Base-by-base conservation (phyloP, 2,113 vertebrate species). In the Ursus arctos region DNA sequence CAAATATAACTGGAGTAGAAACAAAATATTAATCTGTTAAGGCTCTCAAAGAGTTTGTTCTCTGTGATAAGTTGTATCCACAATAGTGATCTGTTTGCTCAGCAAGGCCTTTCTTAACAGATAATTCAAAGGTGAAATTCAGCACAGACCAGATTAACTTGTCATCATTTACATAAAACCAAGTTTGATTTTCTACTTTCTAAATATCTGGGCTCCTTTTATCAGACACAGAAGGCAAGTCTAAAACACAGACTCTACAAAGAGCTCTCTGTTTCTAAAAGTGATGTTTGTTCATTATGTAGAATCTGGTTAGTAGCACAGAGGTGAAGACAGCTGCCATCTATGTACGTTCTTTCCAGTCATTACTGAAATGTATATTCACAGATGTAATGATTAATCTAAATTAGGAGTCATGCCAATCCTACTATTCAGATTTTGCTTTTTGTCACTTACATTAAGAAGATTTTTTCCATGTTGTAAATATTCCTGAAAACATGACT, bases 211-310 rank as follows among this genome's bases (percentile, higher is more conserved):
- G 22, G n/a, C n/a, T 59, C 26, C 36, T 95, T 85, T 55, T n/a
- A 85, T 72, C 26, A 88, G 40, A 51, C 43, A 55, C 2, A 61
- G 26, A 74, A 57, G 63, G 22, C 1, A 43, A 43, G 40, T 77
- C 16, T 91, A 67, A 69, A 94, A 84, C 28, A 49, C 3, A 82
- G 61, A 79, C 9, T 87, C n/a, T 67, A 87, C 28, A 43, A 83
- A 81, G 67, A 76, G 82, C 19, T 51, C 61, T 95, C 91, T 84
- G 36, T 79, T 83, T 88, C 33, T 74, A 80, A 74, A 92, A 47
- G 69, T 65, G 31, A 1, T 43, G 31, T 40, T 33, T 79, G 59
- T 67, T 33, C 9, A 51, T 7, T 33, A 40, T 4, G 47, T 59
- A 51, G 47, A 40, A 53, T 28, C 19, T 72, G 24, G 12, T 67